Evolutionary conservation across 1,140 invertebrate species (phyloP), one percentile per base, ranked within the genome.

Genomic region (Drosophila bifasciata): DNA sequence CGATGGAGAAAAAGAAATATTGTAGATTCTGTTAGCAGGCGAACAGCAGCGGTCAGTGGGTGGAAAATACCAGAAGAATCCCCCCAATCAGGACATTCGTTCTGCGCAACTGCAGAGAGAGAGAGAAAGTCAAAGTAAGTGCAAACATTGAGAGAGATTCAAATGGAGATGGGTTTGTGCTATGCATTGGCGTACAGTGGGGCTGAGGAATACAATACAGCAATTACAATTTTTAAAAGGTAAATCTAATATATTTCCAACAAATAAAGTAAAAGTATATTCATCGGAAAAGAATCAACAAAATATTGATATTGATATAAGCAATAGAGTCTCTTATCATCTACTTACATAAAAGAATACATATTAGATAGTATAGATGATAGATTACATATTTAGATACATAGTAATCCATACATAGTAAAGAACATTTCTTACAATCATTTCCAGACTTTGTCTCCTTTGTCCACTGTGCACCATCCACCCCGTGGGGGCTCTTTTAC

Each of bases 21-120:
- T 90, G 88, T 90, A 90, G 88, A 90, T 88, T 90, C 79, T 76
- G 76, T 39, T 80, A 88, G 61, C 76, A 79, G 88, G 86, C 73
- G 45, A 80, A 60, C 88, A 90, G 81, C 1, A 76, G 0, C 0
- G 17, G 2, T 0, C 0, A 51, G 59, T 13, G 28, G 13, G 60
- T 55, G 43, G 32, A 48, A 32, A 5, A 59, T 62, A 63, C 48
- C 52, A 28, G 28, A 23, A 23, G 13, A 39, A 50, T 21, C 19
- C 13, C 23, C 7, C 21, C 8, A 15, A 5, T 8, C 62, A 68
- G 67, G 62, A 74, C 49, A 25, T 28, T 1, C 1, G 0, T 8
- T 15, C n/a, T 86, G 83, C 81, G 81, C 81, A 85, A 55, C n/a
- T 59, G 81, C 64, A 60, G 32, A 60, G 66, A 62, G 70, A 66